Evolutionary conservation across 2,113 vertebrate genomes (phyloP).

Genomic region (Amblyopsis rosae): DNA sequence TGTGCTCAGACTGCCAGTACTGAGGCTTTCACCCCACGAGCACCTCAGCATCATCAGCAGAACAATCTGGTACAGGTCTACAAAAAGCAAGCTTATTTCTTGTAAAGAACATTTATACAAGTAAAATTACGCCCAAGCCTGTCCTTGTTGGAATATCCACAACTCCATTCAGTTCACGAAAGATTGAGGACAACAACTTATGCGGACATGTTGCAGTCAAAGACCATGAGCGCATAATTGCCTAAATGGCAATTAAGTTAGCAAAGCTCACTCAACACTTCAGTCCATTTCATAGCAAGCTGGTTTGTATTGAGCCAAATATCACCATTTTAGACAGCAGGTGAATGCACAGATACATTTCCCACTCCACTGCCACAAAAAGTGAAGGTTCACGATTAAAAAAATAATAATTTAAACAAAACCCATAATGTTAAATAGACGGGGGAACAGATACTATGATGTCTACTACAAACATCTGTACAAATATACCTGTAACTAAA

Average conservation of each 20-base stretch:
- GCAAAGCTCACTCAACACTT: slow-evolving; percentile 37
- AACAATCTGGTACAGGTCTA: slow-evolving; percentile 95
- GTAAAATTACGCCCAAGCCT: slow-evolving; percentile 68
- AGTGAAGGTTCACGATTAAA: slow-evolving; percentile 2
- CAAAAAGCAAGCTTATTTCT: slow-evolving; percentile 79
- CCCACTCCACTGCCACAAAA: slow-evolving; percentile 37
- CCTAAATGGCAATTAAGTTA: slow-evolving; percentile 47
- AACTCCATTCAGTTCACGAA: slow-evolving; percentile 65
- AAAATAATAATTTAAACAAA: slow-evolving; percentile 18
- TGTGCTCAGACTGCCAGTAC: slow-evolving; percentile 92
- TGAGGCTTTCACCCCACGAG: slow-evolving; percentile 84
- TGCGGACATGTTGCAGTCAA: slow-evolving; percentile 45
- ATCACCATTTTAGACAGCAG: slow-evolving; percentile 44
- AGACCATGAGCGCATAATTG: slow-evolving; percentile 43
- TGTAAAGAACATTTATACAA: slow-evolving; percentile 16
- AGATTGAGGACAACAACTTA: slow-evolving; percentile 58
- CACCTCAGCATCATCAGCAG: slow-evolving; percentile 78
- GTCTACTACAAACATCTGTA: slow-evolving; percentile 30
- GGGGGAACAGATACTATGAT: slow-evolving; percentile 25
- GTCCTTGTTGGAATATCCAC: slow-evolving; percentile 69
- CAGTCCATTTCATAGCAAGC: slow-evolving; percentile 52
- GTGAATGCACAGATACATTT: slow-evolving; percentile 42
- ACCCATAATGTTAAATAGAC: slow-evolving; percentile 17
- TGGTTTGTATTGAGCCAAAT: slow-evolving; percentile 34
- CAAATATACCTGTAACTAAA: slow-evolving; percentile 25